Evolutionary conservation across 2,113 vertebrate genomes (phyloP).

Genomic region (Pyxicephalus adspersus): DNA sequence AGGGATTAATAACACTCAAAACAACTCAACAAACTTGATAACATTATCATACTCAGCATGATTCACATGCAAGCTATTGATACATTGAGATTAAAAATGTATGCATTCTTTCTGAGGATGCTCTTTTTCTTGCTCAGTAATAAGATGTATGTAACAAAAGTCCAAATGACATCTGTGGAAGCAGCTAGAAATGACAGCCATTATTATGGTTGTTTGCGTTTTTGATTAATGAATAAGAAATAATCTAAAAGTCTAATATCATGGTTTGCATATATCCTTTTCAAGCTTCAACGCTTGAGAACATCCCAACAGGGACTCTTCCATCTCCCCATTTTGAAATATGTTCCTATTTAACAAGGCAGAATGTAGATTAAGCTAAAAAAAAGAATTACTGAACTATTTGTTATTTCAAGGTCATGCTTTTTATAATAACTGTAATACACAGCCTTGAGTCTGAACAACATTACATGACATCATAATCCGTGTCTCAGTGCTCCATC

Average conservation of each 20-base stretch:
- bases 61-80: not conserved
- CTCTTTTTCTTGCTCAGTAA: constrained; percentile 1
- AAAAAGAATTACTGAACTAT: constrained; percentile 44
- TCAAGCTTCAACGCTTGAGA: constrained; percentile 7
- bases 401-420: constrained; percentile 43
- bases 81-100: constrained; percentile 10
- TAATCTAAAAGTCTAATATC: constrained; percentile 36
- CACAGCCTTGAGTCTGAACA: constrained; percentile 33
- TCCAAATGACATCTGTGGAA: constrained; percentile 11
- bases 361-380: constrained; percentile 45
- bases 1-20: too few relatives aligned
- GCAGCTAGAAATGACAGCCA: constrained; percentile 17
- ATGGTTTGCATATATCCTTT: constrained; percentile 24
- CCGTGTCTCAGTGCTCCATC: constrained; percentile 35
- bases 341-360: constrained; percentile 34
- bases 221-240: constrained; percentile 36
- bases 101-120: not conserved
- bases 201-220: constrained; percentile 16
- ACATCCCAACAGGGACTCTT: constrained; percentile 21
- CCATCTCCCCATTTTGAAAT: constrained; percentile 29
- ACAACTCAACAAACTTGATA: too few relatives aligned
- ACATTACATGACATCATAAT: constrained; percentile 43
- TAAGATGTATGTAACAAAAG: constrained; percentile 1
- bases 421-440: constrained; percentile 32
- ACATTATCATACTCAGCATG: constrained; percentile 2